These are phyloP conservation scores for Euplexia lucipara DNA, from an alignment of 2,888 invertebrate species.

Conservation along the genomic window DNA sequence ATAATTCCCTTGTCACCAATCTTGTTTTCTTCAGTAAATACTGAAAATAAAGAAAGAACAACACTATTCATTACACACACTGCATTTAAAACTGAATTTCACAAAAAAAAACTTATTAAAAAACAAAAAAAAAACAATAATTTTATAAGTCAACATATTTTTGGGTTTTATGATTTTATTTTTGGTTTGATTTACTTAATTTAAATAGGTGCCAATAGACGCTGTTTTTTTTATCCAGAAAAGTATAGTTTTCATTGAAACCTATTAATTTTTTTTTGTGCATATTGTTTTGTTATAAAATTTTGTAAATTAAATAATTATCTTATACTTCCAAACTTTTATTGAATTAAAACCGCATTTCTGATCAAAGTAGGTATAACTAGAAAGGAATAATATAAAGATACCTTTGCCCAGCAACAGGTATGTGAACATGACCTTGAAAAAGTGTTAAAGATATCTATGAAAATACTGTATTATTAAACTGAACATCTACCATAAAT, in stretches of 20 bases:
- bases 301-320: too few species aligned
- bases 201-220: too few species aligned
- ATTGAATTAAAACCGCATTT: too few species aligned
- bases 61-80: conserved; percentile 81
- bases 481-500: background rate
- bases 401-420: background rate
- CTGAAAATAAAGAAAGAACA: conserved; percentile 85
- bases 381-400: background rate
- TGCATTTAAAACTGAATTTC: conserved; percentile 52
- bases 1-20: conserved; percentile 24
- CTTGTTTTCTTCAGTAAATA: conserved; percentile 45
- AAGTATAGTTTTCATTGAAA: too few species aligned
- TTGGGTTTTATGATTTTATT: background rate
- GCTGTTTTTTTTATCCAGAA: too few species aligned
- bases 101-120: conserved; percentile 5
- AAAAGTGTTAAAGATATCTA: background rate
- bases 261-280: too few species aligned
- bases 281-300: too few species aligned
- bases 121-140: background rate
- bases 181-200: too few species aligned
- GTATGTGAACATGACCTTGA: conserved; percentile 13
- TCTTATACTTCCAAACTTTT: too few species aligned
- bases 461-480: too few species aligned
- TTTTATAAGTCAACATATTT: background rate
- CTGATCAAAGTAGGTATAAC: too few species aligned